A percentile compares a stretch with the other conserved stretches of the same genome.
Evolutionary conservation across 1,140 invertebrate genomes (phyloP).

Genomic region (Scaptomyza montana): DNA sequence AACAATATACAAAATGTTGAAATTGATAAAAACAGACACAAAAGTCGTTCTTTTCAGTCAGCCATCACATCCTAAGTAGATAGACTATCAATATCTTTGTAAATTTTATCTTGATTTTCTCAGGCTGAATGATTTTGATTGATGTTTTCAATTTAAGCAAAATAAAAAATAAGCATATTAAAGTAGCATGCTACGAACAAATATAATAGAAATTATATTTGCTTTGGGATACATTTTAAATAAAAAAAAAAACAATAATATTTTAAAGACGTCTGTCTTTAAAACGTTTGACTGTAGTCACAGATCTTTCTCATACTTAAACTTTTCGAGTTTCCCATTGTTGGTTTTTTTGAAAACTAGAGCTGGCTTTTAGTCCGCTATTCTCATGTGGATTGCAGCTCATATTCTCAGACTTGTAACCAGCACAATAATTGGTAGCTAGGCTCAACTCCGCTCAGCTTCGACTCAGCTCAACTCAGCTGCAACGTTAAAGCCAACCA

Average conservation of each 20-base stretch:
- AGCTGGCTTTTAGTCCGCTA: slow-evolving; percentile 21
- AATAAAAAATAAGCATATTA: background rate
- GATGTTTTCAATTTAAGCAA: background rate
- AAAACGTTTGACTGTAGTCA: too few species aligned
- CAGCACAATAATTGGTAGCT: slow-evolving; percentile 71
- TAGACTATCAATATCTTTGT: background rate
- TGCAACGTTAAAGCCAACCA: slow-evolving; percentile 12
- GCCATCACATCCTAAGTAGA: slow-evolving; percentile 13
- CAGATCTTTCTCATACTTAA: too few species aligned
- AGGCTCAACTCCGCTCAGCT: slow-evolving; percentile 5
- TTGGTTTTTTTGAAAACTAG: slow-evolving; percentile 18
- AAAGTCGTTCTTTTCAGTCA: background rate
- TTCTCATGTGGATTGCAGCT: slow-evolving; percentile 37
- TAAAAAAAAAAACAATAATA: too few species aligned
- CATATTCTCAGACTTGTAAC: slow-evolving; percentile 59
- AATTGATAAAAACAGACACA: slow-evolving; percentile 5
- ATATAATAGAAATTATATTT: too few species aligned
- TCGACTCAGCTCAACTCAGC: background rate
- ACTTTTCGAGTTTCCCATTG: slow-evolving; percentile 20
- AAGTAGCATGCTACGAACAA: background rate
- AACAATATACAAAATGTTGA: slow-evolving; percentile 7
- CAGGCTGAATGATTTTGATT: slow-evolving; percentile 4
- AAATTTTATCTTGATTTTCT: slow-evolving; percentile 29
- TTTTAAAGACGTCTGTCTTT: too few species aligned
- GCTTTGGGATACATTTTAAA: too few species aligned